Base-by-base conservation (phyloP, 53 echinoderm and acorn worm species). In the Temnopleurus reevesii region DNA sequence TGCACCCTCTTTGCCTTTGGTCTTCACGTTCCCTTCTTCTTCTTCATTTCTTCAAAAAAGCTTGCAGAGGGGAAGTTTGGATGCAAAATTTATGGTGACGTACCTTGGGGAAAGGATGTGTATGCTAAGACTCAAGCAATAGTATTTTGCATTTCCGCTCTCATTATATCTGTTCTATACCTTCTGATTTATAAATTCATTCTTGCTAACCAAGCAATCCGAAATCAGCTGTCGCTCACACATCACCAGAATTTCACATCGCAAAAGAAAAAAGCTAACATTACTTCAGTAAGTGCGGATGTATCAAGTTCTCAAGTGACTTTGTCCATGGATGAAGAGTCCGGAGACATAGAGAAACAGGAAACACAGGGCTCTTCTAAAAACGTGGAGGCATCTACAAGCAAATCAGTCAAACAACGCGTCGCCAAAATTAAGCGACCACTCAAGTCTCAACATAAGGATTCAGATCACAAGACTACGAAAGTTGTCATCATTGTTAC, bases 391-490 rank as follows among this genome's bases (percentile, higher is more conserved):
- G n/a, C 45, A 46, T 8, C 4, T 17, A 38, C 24, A 1, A 41
- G 17, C 6, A 83, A 8, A 80, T 23, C 80, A 12, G 30, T n/a
- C n/a, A n/a, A 36, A 6, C 29, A 35, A 17, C 2, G 6, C 7
- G 17, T 30, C 27, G 30, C 12, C 60, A 9, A 60, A 10, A 15
- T 12, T 4, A 27, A 60, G 30, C 9, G n/a, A n/a, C n/a, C n/a
- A n/a, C 10, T 27, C 29, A 60, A 60, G 29, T 13, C 30, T 60
- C 9, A 2, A 60, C 4, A 30, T 4, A 55, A 56, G 6, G 13
- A 83, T 10, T 31, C 83, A 2, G 56, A 83, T 56, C 83, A 83
- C 56, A 83, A 83, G 83, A 83, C 55, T 18, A 83, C 83, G 4
- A 33, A 83, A 33, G 31, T 56, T 55, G 46, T 83, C 34, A 83